Base-by-base conservation (phyloP, 2,113 vertebrate genomes). In the Aegithalos caudatus region DNA sequence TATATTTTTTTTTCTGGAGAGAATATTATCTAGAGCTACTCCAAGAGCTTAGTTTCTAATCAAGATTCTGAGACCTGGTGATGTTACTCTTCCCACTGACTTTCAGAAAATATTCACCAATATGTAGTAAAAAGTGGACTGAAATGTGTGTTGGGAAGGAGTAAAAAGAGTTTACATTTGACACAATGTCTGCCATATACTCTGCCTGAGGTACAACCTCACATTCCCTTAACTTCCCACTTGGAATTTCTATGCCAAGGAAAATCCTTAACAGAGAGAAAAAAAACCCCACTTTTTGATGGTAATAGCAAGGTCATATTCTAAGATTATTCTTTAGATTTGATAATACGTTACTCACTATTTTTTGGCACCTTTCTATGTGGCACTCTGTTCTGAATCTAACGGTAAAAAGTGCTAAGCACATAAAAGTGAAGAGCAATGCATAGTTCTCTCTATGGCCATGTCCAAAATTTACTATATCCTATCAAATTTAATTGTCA, bases 251-350 rank as follows among this genome's bases (percentile, higher is more conserved):
- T 9, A 53, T 25, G 48, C 25, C 33, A 86, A 64, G 23, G 44
- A 73, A 94, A 87, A 87, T 24, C 18, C 21, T 58, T 58, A 84
- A 62, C 6, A 81, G 29, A 57, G 29, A 57, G 8, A 24, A 69
- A 78, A 86, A 51, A 76, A 22, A 7, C 1, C 2, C n/a, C n/a
- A n/a, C n/a, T n/a, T 81, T 58, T 29, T 0, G 0, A 61, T 15
- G 14, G 15, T 29, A 72, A 80, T 10, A 60, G 15, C 10, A 47
- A 76, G 29, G 17, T 50, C 1, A 1, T 37, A n/a, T 45, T 76
- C 9, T 53, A 51, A 65, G 12, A 27, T 51, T 69, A 56, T 60
- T 62, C 7, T 37, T 28, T 69, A 72, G 2, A 70, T 9, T n/a
- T 54, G 38, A 21, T 72, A 62, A 79, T 7, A 65, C 11, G 5